A percentile compares a stretch with the other conserved stretches of the same genome.
phyloP scores from a whole-genome alignment of 2,113 vertebrate genomes.

The Cheilinus undulatus region DNA sequence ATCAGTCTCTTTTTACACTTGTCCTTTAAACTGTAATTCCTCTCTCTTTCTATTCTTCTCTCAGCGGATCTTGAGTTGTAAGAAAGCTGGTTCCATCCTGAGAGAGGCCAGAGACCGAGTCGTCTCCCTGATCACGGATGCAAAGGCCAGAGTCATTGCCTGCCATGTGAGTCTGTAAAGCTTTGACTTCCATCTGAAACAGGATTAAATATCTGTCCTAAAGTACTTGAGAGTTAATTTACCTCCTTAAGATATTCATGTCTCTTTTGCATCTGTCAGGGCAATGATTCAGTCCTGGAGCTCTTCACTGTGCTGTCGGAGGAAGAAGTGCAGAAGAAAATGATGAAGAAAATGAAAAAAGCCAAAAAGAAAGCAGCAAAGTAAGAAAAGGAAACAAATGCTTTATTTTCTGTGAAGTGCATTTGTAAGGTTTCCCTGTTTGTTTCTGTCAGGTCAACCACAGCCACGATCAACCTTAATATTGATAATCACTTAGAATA shows the following conservation, averaged over 20 bases:
- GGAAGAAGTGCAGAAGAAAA: slow-evolving; percentile 87
- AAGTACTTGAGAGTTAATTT: too few species aligned
- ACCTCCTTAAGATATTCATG: too few species aligned
- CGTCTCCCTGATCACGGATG: slow-evolving; percentile 88
- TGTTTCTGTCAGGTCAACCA: too few species aligned
- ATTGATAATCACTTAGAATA: too few species aligned
- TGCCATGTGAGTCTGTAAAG: slow-evolving; percentile 90
- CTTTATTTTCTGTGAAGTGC: too few species aligned
- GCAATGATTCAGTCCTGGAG: slow-evolving; percentile 89
- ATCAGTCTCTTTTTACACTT: neutral
- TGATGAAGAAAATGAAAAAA: slow-evolving; percentile 91
- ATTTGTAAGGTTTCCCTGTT: too few species aligned
- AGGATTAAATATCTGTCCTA: neutral
- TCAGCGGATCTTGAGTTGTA: slow-evolving; percentile 90
- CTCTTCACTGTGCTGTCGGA: slow-evolving; percentile 90
- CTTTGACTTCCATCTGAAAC: neutral
- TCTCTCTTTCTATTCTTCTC: neutral
- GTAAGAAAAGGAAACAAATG: too few species aligned
- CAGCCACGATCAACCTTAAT: too few species aligned
- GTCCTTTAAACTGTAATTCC: neutral
- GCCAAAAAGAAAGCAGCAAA: slow-evolving; percentile 89
- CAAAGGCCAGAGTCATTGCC: slow-evolving; percentile 86
- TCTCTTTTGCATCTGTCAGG: slow-evolving; percentile 75
- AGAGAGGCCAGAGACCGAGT: slow-evolving; percentile 91
- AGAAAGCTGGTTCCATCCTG: slow-evolving; percentile 91